Conservation (phyloP, 2,113 vertebrate species). For the Passer domesticus region DNA sequence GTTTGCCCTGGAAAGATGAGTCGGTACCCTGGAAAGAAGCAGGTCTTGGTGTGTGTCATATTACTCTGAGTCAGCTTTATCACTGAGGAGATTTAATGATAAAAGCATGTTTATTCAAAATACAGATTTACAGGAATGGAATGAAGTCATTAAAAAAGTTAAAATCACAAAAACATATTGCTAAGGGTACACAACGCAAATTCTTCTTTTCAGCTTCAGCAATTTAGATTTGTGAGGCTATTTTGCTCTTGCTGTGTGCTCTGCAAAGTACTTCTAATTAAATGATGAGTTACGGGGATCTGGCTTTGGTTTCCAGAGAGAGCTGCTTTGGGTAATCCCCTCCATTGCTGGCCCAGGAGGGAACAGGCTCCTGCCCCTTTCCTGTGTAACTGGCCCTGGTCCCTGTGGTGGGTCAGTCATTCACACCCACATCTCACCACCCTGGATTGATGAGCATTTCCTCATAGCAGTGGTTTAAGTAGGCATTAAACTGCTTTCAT, state of each 20-base stretch:
- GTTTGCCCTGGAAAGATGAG: not conserved
- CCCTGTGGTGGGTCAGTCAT: not conserved
- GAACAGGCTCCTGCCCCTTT: not conserved
- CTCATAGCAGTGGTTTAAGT: not conserved
- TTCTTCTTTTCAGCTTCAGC: not conserved
- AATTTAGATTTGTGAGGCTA: not conserved
- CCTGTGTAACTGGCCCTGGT: not conserved
- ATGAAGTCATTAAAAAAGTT: not conserved
- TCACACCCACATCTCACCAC: not conserved
- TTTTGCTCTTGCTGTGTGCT: not conserved
- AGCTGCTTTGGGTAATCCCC: not conserved
- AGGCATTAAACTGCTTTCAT: not conserved
- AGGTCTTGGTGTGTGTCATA: conserved; percentile 16
- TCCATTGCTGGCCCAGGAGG: not conserved
- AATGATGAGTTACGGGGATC: not conserved
- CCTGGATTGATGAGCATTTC: not conserved
- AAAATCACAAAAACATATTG: conserved; percentile 19
- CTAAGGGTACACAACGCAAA: not conserved
- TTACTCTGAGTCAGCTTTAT: conserved; percentile 64
- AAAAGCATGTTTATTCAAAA: conserved; percentile 57
- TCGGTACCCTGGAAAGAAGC: conserved; percentile 29
- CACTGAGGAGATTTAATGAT: conserved; percentile 38
- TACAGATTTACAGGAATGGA: conserved; percentile 33
- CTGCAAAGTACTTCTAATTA: not conserved
- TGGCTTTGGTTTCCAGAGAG: not conserved